A percentile compares a stretch with the other conserved stretches of the same genome.
phyloP scores from a whole-genome alignment of 1,140 invertebrate species.

The Diabrotica virgifera region DNA sequence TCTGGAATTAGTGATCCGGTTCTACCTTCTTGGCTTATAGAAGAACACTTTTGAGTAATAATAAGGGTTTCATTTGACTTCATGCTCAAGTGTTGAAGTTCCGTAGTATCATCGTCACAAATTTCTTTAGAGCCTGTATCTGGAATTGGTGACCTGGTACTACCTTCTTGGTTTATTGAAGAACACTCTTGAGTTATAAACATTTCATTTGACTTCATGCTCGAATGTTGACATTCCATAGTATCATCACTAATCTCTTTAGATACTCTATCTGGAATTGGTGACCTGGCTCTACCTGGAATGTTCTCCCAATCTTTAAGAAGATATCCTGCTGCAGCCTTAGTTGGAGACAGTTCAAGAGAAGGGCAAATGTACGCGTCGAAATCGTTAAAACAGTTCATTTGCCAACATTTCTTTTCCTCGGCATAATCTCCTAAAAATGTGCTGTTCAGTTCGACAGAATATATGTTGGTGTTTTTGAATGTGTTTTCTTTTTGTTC shows the following conservation, averaged over 20 bases:
- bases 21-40: too few species aligned
- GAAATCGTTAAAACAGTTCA: not conserved
- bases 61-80: too few species aligned
- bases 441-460: not conserved
- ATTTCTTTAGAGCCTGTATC: too few species aligned
- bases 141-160: not conserved
- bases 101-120: too few species aligned
- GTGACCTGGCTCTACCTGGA: slow-evolving; percentile 38
- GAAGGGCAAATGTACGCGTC: slow-evolving; percentile 1
- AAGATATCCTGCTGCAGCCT: slow-evolving; percentile 32
- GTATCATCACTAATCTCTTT: too few species aligned
- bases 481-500: slow-evolving; percentile 21
- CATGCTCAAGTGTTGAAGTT: too few species aligned
- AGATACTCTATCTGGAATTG: not conserved
- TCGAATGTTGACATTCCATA: too few species aligned
- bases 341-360: slow-evolving; percentile 26
- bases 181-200: not conserved
- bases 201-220: too few species aligned
- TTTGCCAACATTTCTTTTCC: slow-evolving; percentile 7
- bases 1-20: not conserved
- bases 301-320: slow-evolving; percentile 43
- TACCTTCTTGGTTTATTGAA: too few species aligned
- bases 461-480: not conserved
- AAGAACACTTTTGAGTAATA: not conserved
- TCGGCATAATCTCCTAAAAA: slow-evolving; percentile 14